Percentiles rank a stretch among this genome's conserved stretches.
Evolutionary conservation across 2,113 vertebrate species (phyloP).

Genomic region (Phasianus colchicus): DNA sequence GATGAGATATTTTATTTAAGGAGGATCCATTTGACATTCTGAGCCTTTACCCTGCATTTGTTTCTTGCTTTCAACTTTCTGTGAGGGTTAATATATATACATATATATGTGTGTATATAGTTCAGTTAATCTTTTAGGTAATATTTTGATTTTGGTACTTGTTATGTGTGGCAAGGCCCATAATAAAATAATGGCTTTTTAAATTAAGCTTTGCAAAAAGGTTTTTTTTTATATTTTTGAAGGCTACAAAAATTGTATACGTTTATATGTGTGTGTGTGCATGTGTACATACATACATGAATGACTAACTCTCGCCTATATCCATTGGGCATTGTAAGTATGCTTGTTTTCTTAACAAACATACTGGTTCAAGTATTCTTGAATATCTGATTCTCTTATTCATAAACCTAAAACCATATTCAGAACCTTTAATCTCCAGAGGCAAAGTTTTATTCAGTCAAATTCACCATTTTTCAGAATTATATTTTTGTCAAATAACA

Average conservation of each 20-base stretch:
- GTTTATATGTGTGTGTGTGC: neutral
- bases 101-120: neutral
- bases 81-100: neutral
- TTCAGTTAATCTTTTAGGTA: neutral
- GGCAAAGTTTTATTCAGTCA: neutral
- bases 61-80: slow-evolving; percentile 18
- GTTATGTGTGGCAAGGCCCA: neutral
- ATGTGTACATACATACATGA: neutral
- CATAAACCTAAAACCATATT: neutral
- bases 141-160: neutral
- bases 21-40: slow-evolving; percentile 36
- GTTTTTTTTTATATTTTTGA: neutral
- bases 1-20: slow-evolving; percentile 46
- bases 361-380: too few relatives aligned
- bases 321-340: neutral
- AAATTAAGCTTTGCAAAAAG: neutral
- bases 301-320: neutral
- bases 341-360: neutral
- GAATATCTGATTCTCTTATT: neutral
- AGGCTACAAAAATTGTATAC: neutral
- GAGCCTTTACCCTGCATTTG: slow-evolving; percentile 13
- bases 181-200: neutral
- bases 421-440: neutral
- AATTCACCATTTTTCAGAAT: neutral
- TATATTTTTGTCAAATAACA: neutral